Percentiles rank a stretch among this genome's conserved stretches.
Conservation (phyloP, 1,140 invertebrate genomes). For the Aphidius gifuensis region DNA sequence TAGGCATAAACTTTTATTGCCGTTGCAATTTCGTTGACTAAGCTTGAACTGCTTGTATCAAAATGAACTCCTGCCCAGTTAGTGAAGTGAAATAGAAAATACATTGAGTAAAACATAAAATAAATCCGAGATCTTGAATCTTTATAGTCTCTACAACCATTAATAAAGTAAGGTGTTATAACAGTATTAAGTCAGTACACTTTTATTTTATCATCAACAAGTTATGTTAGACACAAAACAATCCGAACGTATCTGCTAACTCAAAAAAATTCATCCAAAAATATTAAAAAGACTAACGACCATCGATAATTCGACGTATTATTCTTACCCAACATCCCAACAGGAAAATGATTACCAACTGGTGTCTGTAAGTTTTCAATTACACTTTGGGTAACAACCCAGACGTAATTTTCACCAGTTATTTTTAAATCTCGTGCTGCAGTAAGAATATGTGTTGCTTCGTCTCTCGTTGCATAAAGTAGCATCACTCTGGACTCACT, state of each 20-base stretch:
- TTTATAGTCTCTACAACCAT: no score
- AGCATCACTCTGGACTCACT: slow-evolving; percentile 92
- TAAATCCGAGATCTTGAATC: no score
- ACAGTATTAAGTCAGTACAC: no score
- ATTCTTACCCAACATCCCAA: slow-evolving; percentile 92
- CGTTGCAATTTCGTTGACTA: slow-evolving; percentile 83
- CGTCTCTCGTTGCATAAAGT: slow-evolving; percentile 84
- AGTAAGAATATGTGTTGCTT: slow-evolving; percentile 80
- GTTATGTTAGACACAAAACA: no score
- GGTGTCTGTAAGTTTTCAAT: slow-evolving; percentile 76
- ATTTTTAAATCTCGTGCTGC: slow-evolving; percentile 79
- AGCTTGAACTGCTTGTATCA: slow-evolving; percentile 75
- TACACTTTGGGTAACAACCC: slow-evolving; percentile 95
- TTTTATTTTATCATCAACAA: no score
- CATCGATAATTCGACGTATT: no score
- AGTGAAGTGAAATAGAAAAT: no score
- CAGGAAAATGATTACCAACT: slow-evolving; percentile 70
- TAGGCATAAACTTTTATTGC: slow-evolving; percentile 88
- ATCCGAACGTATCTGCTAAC: no score
- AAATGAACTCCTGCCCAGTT: slow-evolving; percentile 77
- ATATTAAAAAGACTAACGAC: no score
- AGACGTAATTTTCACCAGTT: slow-evolving; percentile 92
- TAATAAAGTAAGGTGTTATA: no score
- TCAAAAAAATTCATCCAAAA: no score
- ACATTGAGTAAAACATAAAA: no score